Percentiles rank a stretch among this genome's conserved stretches.
Evolutionary conservation across 1,140 invertebrate genomes (phyloP).

Genomic region (Lucilia cuprina): DNA sequence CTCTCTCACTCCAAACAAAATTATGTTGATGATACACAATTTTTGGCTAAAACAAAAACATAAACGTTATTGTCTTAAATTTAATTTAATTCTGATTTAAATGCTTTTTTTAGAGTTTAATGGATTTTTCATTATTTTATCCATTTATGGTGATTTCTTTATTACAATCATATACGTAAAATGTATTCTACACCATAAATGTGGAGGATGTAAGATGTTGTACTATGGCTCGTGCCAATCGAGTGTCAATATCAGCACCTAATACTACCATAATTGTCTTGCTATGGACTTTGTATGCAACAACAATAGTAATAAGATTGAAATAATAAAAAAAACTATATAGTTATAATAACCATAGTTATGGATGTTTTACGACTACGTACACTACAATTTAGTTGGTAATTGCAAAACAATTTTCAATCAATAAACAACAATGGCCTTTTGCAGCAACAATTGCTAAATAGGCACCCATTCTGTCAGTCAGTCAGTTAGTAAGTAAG

Average conservation of each 20-base stretch:
- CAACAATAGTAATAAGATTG: neutral
- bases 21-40: neutral
- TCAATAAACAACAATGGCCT: slow-evolving; percentile 3
- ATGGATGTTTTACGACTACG: neutral
- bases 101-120: neutral
- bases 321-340: neutral
- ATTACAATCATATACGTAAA: neutral
- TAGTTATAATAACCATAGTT: neutral
- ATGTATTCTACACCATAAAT: neutral
- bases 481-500: neutral
- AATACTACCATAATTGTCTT: slow-evolving; percentile 19
- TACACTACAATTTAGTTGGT: neutral
- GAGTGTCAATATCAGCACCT: slow-evolving; percentile 34
- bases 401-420: slow-evolving; percentile 17
- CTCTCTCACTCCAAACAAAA: neutral
- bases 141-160: slow-evolving; percentile 10
- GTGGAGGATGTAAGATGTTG: neutral
- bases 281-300: neutral
- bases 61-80: neutral
- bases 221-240: slow-evolving; percentile 31
- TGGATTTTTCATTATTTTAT: neutral
- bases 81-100: neutral
- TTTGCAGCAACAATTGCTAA: neutral
- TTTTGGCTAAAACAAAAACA: neutral
- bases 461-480: neutral